Evolutionary conservation across 2,888 invertebrate species (phyloP), one percentile per base, ranked within the genome.

Genomic region (Abrostola triplasia): DNA sequence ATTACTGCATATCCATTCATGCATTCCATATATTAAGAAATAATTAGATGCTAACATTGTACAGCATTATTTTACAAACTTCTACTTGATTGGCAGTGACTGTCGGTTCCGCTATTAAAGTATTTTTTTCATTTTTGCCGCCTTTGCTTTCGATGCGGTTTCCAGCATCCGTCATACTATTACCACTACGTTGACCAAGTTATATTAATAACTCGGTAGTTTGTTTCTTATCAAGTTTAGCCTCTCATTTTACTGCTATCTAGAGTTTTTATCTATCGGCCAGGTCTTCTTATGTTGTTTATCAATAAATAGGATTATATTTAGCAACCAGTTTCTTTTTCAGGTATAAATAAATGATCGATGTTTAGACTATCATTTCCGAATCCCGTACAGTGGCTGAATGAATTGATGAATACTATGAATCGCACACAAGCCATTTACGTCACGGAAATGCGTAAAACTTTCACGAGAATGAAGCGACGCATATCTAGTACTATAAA

Each of bases 151-250:
- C 38, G n/a, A 40, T 56, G 56, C 13, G 55, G 73, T 52, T 55
- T 49, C 37, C 40, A 49, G 52, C 38, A 42, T 48, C 47, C 36
- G 59, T n/a, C 8, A 44, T 59, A 36, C 47, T 61, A 36, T 74
- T 69, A 57, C 70, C 44, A 48, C 41, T 61, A 36, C 49, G 24
- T 50, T 56, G 55, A 37, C 59, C 51, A 36, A 56, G 35, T 67
- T 40, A 40, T 40, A 41, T n/a, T n/a, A 41, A n/a, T 6, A 41
- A 41, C 6, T 9, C 1, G 4, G 24, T 24, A 24, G 24, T 24
- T 24, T 24, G 4, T 24, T 24, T 2, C 24, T 24, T 24, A 4
- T 24, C 1, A 24, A 24, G 24, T 24, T 24, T 24, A 24, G 24
- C 24, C 1, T 24, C n/a, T n/a, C n/a, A n/a, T n/a, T n/a, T n/a